phyloP scores from a whole-genome alignment of 2,888 invertebrate species.

The Melangyna quadrimaculata region DNA sequence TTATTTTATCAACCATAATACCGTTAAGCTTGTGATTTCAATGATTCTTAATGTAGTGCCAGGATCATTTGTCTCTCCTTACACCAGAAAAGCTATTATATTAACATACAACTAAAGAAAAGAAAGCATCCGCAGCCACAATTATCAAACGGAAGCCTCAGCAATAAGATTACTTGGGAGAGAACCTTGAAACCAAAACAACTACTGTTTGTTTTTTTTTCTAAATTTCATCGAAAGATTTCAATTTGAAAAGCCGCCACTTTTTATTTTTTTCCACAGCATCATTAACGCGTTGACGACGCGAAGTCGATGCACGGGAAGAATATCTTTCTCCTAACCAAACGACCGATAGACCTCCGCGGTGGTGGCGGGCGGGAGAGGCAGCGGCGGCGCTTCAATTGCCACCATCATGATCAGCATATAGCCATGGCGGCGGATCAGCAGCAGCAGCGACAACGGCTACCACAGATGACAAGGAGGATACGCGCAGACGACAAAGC shows the following conservation, averaged over 20 bases:
- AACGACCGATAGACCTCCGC: slow-evolving; percentile 61
- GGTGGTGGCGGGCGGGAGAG: neutral
- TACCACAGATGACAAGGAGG: slow-evolving; percentile 46
- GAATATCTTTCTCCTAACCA: slow-evolving; percentile 18
- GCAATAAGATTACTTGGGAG: slow-evolving; percentile 33
- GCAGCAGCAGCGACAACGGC: neutral
- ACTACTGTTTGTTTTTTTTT: neutral
- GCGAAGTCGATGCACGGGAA: slow-evolving; percentile 8
- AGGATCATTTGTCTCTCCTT: slow-evolving; percentile 54
- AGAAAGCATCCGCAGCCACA: slow-evolving; percentile 21
- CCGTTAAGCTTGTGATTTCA: slow-evolving; percentile 53
- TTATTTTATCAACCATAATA: slow-evolving; percentile 57
- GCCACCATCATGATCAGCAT: slow-evolving; percentile 46
- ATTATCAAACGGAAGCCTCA: slow-evolving; percentile 53
- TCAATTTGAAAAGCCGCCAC: slow-evolving; percentile 60
- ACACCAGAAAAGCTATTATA: slow-evolving; percentile 21
- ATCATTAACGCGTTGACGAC: neutral
- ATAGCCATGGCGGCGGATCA: slow-evolving; percentile 7
- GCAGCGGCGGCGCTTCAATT: slow-evolving; percentile 43
- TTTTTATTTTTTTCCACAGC: slow-evolving; percentile 23
- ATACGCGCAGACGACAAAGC: slow-evolving; percentile 62
- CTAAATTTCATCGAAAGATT: slow-evolving; percentile 48
- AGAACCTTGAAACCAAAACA: slow-evolving; percentile 21
- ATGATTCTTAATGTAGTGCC: slow-evolving; percentile 4
- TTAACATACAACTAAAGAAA: slow-evolving; percentile 7